Percentiles rank a stretch among this genome's conserved stretches.
These are phyloP conservation scores for Athetis lepigone DNA, from an alignment of 2,888 invertebrate species.

Conservation along the genomic window DNA sequence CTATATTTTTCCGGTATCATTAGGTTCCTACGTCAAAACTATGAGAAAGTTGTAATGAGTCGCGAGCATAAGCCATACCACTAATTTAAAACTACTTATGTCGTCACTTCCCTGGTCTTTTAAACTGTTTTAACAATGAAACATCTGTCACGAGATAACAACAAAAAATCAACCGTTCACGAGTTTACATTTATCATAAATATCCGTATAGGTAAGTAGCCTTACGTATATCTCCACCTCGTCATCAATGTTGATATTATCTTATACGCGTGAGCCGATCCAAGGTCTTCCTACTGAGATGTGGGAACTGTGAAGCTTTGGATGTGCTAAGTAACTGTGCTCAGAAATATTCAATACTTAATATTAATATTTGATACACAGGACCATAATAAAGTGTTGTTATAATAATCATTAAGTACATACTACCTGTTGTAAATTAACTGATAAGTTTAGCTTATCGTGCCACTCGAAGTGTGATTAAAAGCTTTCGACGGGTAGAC, in stretches of 20 bases:
- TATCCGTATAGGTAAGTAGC: constrained; percentile 50
- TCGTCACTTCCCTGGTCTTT: constrained; percentile 12
- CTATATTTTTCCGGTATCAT: constrained; percentile 1
- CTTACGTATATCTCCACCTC: constrained; percentile 50
- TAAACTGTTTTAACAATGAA: constrained; percentile 31
- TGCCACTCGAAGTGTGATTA: constrained; percentile 63
- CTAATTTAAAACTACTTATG: constrained; percentile 9
- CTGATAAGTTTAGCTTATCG: constrained; percentile 66
- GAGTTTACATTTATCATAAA: constrained; percentile 51
- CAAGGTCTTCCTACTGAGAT: constrained; percentile 62
- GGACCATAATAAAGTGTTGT: constrained; percentile 50
- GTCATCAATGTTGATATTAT: constrained; percentile 58
- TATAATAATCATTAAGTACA: constrained; percentile 54
- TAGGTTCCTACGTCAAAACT: not conserved
- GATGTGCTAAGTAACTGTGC: constrained; percentile 49
- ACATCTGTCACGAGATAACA: constrained; percentile 33
- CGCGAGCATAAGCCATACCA: constrained; percentile 1
- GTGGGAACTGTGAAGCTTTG: constrained; percentile 43
- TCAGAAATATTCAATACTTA: constrained; percentile 12
- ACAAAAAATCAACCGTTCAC: constrained; percentile 48
- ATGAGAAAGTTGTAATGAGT: not conserved
- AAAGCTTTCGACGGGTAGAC: constrained; percentile 58
- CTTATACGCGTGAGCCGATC: constrained; percentile 45
- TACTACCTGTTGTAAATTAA: constrained; percentile 64
- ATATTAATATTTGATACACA: constrained; percentile 32